Base-by-base conservation (phyloP, 2,113 vertebrate genomes). In the Oreochromis aureus region DNA sequence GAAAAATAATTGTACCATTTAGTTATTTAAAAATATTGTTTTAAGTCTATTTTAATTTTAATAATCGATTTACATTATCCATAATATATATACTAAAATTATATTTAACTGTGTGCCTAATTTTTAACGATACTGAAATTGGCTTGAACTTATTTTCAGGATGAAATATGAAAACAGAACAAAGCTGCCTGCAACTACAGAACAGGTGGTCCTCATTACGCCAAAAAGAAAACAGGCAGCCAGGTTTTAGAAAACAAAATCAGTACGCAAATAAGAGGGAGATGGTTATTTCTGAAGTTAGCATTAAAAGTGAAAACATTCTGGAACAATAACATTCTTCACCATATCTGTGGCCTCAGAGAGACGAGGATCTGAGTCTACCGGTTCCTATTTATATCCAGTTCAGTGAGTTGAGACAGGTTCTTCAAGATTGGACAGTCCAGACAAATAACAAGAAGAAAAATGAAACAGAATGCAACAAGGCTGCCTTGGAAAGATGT, bases 81-180 rank as follows among this genome's bases (percentile, higher is more conserved):
- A 66, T 66, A 36, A 66, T 66, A 36, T 66, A 12, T 66, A 66
- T n/a, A 10, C 32, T 66, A 66, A 12, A 36, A 36, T 6, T 0
- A 6, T 10, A 36, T 7, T 66, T 1, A 63, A 63, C 32, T 36
- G 59, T 2, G 16, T 36, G 0, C 30, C 6, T 63, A 10, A 36
- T 36, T 66, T 36, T 36, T 5, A 36, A 2, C 18, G 0, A 0
- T 66, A 1, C 18, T 66, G 18, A 19, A 66, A n/a, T 18, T 66
- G 2, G 18, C 18, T 66, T 66, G 32, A 36, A 36, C 32, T 7
- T 36, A 12, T 66, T 39, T 39, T 66, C 32, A 36, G 10, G 32
- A 66, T 66, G 32, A 66, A 3, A 39, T 12, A 66, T 66, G 18
- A 66, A 66, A 66, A 66, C 1, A 66, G 61, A 36, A 66, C 61